Base-by-base conservation (phyloP, 2,888 invertebrate genomes). In the Yponomeuta plumbellus region DNA sequence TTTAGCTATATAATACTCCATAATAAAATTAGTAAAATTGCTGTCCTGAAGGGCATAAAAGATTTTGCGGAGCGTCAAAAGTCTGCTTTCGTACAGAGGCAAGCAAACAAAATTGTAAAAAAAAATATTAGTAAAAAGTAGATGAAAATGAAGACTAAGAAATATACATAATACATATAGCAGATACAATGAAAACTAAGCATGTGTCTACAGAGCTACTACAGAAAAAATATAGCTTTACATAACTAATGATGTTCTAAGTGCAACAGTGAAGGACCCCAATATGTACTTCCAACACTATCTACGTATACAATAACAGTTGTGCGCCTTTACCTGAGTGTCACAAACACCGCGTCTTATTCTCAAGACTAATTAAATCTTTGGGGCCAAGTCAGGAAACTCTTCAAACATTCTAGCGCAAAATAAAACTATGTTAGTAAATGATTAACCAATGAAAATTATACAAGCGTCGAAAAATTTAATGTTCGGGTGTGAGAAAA, bases 381-480 rank as follows among this genome's bases (percentile, higher is more conserved):
- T 88, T 80, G 86, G 80, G 75, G 88, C 86, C 89, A 91, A 85
- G 76, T 83, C 88, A 70, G 91, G 91, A 79, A 89, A 90, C 76
- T 91, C 91, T 90, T 91, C 83, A 85, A 91, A 91, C 88, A 90
- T 88, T 88, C 91, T 91, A 89, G 80, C 78, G 76, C 81, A 86
- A 85, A 85, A 87, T 75, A 89, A 86, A 77, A 75, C 69, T 68
- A 70, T 79, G 87, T 89, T 89, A 88, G 86, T 88, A 77, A 80
- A 52, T 64, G 26, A 39, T n/a, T n/a, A n/a, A n/a, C n/a, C 13
- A 34, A 17, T 62, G 44, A 52, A 20, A 5, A 34, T 20, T n/a
- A 62, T 62, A n/a, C 34, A 62, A 62, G 62, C 39, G 20, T 17
- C 39, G 20, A 26, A 17, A 2, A 52, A 52, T 52, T 17, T 6